Conservation (phyloP, 2,113 vertebrate species). For the Lycaon pictus region DNA sequence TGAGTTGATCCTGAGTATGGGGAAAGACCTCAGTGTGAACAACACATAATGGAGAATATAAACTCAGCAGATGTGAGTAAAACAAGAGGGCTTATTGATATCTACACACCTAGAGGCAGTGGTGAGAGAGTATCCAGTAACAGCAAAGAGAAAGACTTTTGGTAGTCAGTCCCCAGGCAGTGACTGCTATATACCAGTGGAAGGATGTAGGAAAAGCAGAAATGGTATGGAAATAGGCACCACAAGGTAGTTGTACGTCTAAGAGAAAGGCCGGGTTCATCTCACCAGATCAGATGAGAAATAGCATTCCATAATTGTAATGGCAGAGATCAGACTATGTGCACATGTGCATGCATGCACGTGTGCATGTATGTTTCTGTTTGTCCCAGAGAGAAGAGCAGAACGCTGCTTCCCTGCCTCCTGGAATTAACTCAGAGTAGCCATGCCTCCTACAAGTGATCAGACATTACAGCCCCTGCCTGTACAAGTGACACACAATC, state of each 20-base stretch:
- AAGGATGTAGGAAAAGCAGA: background rate
- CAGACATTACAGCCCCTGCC: background rate
- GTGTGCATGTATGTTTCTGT: background rate
- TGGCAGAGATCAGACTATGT: background rate
- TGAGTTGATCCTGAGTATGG: too few species aligned
- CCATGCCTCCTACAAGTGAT: background rate
- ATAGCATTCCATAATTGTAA: background rate
- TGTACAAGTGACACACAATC: background rate
- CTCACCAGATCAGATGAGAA: background rate
- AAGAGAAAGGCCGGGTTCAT: background rate
- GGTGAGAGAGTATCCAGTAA: background rate
- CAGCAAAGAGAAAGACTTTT: background rate
- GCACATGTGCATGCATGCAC: accelerated
- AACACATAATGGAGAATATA: background rate
- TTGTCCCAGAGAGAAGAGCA: background rate
- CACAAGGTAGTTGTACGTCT: background rate
- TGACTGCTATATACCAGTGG: background rate
- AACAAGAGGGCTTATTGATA: background rate
- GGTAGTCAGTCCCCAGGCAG: background rate
- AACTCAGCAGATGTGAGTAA: background rate
- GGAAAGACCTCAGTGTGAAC: background rate
- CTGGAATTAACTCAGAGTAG: background rate
- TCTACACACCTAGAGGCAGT: too few species aligned
- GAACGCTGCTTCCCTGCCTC: background rate
- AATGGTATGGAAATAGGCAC: background rate